These are phyloP conservation scores for Sebastes nivosus DNA, from an alignment of 2,797 vertebrate species.

Conservation along the genomic window DNA sequence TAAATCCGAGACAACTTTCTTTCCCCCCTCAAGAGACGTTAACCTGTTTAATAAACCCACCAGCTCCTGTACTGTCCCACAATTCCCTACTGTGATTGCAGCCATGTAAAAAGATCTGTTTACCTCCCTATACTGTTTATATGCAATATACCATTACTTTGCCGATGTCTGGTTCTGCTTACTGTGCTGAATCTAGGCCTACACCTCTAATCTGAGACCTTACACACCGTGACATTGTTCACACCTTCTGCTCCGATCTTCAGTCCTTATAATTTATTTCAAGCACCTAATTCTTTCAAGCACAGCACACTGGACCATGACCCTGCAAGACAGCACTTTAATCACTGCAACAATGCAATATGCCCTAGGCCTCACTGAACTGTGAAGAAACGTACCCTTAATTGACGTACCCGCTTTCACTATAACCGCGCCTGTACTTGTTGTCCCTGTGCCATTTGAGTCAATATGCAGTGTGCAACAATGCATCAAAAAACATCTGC, in stretches of 20 bases:
- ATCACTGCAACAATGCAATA: conserved; percentile 10
- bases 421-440: neutral
- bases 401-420: neutral
- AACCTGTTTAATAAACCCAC: conserved; percentile 38
- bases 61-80: neutral
- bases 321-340: conserved; percentile 26
- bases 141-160: neutral
- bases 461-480: neutral
- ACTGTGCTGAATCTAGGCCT: neutral
- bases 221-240: conserved; percentile 5
- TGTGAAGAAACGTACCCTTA: neutral
- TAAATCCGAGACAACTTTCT: conserved; percentile 24
- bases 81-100: neutral
- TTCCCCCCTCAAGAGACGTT: conserved; percentile 3
- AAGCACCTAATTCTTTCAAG: conserved; percentile 6
- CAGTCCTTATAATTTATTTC: neutral
- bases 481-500: neutral
- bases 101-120: neutral
- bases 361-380: neutral
- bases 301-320: neutral
- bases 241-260: neutral
- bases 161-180: neutral
- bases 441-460: neutral
- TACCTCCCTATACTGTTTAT: neutral
- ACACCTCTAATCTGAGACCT: conserved; percentile 5